Percentiles rank a stretch among this genome's conserved stretches.
These are phyloP conservation scores for Callopanchax toddi DNA, from an alignment of 2,113 vertebrate genomes.

Conservation along the genomic window DNA sequence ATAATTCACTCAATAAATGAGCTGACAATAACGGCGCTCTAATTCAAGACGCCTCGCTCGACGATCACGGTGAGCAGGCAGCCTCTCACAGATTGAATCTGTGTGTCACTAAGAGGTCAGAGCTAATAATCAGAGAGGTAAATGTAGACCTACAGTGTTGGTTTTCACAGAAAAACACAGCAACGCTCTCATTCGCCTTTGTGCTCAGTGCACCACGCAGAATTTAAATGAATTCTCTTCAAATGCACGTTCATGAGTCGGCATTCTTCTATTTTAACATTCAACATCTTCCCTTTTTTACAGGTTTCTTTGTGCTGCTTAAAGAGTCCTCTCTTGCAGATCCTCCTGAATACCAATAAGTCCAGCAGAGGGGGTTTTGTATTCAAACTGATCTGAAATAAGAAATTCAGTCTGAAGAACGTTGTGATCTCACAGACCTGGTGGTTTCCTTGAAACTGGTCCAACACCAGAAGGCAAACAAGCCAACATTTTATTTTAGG, in stretches of 20 bases:
- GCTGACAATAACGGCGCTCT: not conserved
- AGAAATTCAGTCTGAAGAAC: no score
- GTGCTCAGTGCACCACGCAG: constrained; percentile 1
- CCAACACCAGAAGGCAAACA: not conserved
- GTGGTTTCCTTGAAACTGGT: not conserved
- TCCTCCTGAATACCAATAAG: not conserved
- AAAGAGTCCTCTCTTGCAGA: no score
- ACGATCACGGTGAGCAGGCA: constrained; percentile 5
- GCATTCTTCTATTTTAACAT: not conserved
- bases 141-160: not conserved
- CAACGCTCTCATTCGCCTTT: not conserved
- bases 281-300: no score
- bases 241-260: not conserved
- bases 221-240: constrained; percentile 5
- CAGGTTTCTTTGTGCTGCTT: no score
- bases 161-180: not conserved
- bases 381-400: no score
- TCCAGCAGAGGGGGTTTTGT: not conserved
- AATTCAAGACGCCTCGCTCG: not conserved
- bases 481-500: not conserved
- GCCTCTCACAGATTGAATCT: constrained; percentile 7
- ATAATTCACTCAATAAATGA: no score
- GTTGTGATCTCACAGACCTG: not conserved
- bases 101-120: not conserved
- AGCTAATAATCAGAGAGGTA: not conserved